phyloP scores from a whole-genome alignment of 2,113 vertebrate species.

The Spheniscus mendiculus region DNA sequence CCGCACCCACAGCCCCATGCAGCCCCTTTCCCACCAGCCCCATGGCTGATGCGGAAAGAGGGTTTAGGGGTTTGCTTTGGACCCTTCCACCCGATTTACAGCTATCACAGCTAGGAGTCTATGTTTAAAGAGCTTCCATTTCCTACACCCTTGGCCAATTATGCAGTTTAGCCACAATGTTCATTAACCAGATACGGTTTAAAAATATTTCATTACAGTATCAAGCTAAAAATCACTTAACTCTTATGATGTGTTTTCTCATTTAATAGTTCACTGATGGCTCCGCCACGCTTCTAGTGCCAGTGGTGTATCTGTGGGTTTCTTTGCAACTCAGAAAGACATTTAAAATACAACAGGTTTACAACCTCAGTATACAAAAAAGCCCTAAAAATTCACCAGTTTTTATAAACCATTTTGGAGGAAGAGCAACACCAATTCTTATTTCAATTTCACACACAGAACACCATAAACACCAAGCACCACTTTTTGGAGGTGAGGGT shows the following conservation, averaged over 20 bases:
- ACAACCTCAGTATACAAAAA: neutral
- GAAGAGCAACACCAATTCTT: neutral
- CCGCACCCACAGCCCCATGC: accelerated
- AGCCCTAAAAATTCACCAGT: neutral
- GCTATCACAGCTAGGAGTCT: neutral
- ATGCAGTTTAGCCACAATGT: neutral
- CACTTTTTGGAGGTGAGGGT: neutral
- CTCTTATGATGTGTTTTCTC: neutral
- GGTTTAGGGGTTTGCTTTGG: neutral
- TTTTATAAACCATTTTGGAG: neutral
- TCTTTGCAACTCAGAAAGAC: neutral
- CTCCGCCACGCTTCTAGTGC: neutral
- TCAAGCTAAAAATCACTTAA: constrained; percentile 30
- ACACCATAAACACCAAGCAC: neutral
- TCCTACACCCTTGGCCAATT: neutral
- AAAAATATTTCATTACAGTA: neutral
- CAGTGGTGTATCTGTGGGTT: neutral
- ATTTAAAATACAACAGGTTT: neutral
- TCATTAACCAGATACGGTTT: neutral
- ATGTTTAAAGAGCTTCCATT: neutral
- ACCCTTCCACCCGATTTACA: neutral
- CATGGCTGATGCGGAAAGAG: accelerated
- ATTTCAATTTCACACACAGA: neutral
- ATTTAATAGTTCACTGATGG: neutral
- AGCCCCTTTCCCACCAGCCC: neutral